These are phyloP conservation scores for Thomomys bottae DNA, from an alignment of 2,113 vertebrate species.

Conservation along the genomic window DNA sequence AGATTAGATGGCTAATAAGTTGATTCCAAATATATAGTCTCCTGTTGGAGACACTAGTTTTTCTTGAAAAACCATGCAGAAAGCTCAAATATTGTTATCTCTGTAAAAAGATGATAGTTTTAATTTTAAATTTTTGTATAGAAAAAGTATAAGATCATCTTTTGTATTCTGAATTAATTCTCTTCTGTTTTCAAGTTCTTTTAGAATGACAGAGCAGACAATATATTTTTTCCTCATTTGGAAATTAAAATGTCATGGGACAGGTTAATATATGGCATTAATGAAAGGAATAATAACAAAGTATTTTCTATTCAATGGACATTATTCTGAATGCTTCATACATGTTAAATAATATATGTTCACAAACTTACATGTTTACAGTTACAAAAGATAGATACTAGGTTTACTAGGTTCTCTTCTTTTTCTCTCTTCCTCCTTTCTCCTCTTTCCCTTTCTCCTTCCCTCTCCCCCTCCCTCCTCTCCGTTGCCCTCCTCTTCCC, in stretches of 20 bases:
- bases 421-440: too few species aligned
- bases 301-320: neutral
- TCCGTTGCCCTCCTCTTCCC: too few species aligned
- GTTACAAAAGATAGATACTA: neutral
- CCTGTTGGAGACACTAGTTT: neutral
- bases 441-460: too few species aligned
- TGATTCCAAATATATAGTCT: neutral
- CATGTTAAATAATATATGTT: neutral
- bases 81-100: constrained; percentile 4
- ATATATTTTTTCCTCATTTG: constrained; percentile 17
- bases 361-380: constrained; percentile 7
- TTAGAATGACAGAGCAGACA: constrained; percentile 22
- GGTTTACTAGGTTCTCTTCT: too few species aligned
- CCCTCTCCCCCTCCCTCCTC: too few species aligned
- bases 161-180: constrained; percentile 15
- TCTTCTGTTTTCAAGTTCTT: constrained; percentile 25
- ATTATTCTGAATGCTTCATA: constrained; percentile 15
- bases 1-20: neutral
- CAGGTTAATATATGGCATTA: neutral
- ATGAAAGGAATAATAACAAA: constrained; percentile 6
- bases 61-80: neutral
- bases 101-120: constrained; percentile 23
- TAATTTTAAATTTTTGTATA: constrained; percentile 32
- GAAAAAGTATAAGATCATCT: constrained; percentile 19
- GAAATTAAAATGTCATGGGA: constrained; percentile 35